Evolutionary conservation across 2,888 invertebrate genomes (phyloP).

Genomic region (Heliconius hortense): DNA sequence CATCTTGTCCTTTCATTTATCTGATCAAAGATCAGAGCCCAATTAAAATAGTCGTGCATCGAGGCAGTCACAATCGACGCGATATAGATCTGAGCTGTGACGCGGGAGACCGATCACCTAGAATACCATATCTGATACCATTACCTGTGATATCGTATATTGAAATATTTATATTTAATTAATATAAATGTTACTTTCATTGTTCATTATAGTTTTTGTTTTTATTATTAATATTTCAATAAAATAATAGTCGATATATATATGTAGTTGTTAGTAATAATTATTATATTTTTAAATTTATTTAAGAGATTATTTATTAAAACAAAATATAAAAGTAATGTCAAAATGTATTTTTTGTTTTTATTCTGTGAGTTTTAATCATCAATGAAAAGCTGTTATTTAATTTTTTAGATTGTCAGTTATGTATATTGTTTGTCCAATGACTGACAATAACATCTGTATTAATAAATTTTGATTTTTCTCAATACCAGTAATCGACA

Average conservation of each 20-base stretch:
- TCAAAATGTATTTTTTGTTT: background rate
- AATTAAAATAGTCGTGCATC: constrained; percentile 82
- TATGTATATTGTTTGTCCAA: background rate
- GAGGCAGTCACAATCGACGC: constrained; percentile 73
- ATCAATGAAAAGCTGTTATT: no score
- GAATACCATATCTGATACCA: constrained; percentile 48
- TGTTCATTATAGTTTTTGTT: background rate
- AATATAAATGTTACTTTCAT: constrained; percentile 17
- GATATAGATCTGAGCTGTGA: constrained; percentile 72
- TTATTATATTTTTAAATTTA: background rate
- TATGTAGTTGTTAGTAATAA: background rate
- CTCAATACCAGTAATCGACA: background rate
- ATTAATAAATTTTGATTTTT: background rate
- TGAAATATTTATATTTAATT: constrained; percentile 31
- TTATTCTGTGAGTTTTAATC: no score
- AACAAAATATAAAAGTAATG: background rate
- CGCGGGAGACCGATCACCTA: constrained; percentile 76
- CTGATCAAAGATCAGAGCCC: constrained; percentile 72
- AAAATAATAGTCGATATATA: background rate
- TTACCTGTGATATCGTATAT: constrained; percentile 43
- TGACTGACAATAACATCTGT: background rate
- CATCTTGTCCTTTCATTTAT: constrained; percentile 70
- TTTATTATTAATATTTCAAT: background rate
- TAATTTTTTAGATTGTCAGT: background rate
- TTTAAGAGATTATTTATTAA: background rate